Conservation (phyloP, 2,113 vertebrate genomes). For the Leptosomus discolor region DNA sequence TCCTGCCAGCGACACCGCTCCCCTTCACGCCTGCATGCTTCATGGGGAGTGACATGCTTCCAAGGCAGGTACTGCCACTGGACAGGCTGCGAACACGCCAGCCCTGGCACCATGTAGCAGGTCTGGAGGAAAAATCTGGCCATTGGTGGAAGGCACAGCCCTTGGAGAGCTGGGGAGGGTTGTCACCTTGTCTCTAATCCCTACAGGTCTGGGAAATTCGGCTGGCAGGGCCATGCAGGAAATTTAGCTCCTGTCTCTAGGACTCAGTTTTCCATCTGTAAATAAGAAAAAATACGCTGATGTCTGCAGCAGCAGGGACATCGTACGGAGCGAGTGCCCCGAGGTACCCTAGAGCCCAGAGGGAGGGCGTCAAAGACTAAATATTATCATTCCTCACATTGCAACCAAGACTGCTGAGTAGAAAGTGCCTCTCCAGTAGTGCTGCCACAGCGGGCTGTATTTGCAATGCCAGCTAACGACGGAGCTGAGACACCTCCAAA, state of each 20-base stretch:
- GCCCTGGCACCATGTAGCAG: neutral
- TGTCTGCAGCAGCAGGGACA: neutral
- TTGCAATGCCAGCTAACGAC: neutral
- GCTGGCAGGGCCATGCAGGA: neutral
- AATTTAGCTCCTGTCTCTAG: neutral
- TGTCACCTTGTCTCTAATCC: neutral
- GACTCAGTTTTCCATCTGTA: neutral
- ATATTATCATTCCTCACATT: neutral
- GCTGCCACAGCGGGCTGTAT: neutral
- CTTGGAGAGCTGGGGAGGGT: neutral
- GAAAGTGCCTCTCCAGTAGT: neutral
- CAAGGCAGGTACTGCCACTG: neutral
- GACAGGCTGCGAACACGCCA: neutral
- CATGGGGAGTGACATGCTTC: neutral
- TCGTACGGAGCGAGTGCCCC: fast-evolving
- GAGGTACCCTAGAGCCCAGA: neutral
- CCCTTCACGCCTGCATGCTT: neutral
- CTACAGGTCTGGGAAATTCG: neutral
- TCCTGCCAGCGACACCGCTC: fast-evolving
- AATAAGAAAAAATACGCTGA: neutral
- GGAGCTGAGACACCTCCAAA: neutral
- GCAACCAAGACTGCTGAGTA: neutral
- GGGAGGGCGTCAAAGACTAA: neutral
- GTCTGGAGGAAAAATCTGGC: neutral
- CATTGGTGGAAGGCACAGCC: neutral